Evolutionary conservation across 23 tunicate species (phyloP).

Genomic region (Halocynthia aurantium): DNA sequence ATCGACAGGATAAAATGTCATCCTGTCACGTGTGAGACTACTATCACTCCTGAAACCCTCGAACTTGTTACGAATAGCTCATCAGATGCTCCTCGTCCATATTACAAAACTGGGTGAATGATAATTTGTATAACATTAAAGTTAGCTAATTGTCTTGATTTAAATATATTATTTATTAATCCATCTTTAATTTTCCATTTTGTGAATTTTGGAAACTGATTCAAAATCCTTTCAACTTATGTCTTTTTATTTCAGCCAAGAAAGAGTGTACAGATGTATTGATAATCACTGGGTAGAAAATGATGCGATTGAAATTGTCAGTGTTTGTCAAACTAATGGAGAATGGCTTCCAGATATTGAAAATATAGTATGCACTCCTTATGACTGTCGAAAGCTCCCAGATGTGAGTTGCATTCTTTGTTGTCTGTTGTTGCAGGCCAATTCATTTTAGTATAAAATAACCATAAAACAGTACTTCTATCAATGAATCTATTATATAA

Average conservation of each 20-base stretch:
- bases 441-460: neutral
- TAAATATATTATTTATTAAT: no score
- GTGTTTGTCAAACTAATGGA: conserved; percentile 18
- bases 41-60: neutral
- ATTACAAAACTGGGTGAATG: neutral
- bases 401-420: conserved; percentile 24
- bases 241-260: conserved; percentile 12
- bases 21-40: conserved; percentile 37
- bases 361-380: conserved; percentile 7
- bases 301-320: neutral
- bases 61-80: neutral
- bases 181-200: no score
- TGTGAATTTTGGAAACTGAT: no score
- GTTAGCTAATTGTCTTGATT: neutral
- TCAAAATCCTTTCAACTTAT: neutral
- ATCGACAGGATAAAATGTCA: conserved; percentile 17
- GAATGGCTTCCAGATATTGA: conserved; percentile 24
- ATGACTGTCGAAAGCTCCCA: conserved; percentile 20
- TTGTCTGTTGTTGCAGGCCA: neutral
- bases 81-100: neutral
- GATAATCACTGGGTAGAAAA: conserved; percentile 28
- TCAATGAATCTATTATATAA: neutral
- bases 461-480: neutral
- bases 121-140: neutral
- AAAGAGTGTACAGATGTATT: conserved; percentile 16